These are phyloP conservation scores for Herpetotheres cachinnans DNA, from an alignment of 2,113 vertebrate species.

Conservation along the genomic window DNA sequence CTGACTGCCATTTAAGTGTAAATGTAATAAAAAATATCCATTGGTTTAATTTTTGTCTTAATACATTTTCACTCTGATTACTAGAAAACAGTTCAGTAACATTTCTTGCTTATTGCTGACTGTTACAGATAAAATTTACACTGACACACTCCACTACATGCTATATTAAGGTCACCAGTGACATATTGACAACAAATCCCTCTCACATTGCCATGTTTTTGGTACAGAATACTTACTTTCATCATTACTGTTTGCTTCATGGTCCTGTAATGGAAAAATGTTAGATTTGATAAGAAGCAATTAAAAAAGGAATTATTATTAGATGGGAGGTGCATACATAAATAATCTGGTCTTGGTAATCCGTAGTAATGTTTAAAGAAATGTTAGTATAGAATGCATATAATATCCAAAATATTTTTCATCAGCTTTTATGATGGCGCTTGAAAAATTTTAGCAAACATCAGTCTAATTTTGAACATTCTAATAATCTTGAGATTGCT, in stretches of 20 bases:
- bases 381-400: neutral
- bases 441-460: neutral
- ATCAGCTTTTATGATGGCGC: neutral
- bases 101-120: neutral
- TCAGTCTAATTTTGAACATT: neutral
- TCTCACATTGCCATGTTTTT: neutral
- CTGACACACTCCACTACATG: neutral
- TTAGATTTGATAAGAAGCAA: neutral
- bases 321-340: neutral
- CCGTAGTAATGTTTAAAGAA: neutral
- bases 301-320: neutral
- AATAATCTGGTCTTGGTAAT: neutral
- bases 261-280: constrained; percentile 61
- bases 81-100: neutral
- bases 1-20: neutral
- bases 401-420: neutral
- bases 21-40: neutral
- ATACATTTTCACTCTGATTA: neutral
- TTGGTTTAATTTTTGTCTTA: neutral
- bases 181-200: neutral
- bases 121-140: neutral
- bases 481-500: neutral
- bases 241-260: constrained; percentile 68
- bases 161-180: neutral
- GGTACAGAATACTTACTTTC: constrained; percentile 68